Evolutionary conservation across 2,797 vertebrate genomes (phyloP).

Genomic region (Enteromius afrohamiltoni): DNA sequence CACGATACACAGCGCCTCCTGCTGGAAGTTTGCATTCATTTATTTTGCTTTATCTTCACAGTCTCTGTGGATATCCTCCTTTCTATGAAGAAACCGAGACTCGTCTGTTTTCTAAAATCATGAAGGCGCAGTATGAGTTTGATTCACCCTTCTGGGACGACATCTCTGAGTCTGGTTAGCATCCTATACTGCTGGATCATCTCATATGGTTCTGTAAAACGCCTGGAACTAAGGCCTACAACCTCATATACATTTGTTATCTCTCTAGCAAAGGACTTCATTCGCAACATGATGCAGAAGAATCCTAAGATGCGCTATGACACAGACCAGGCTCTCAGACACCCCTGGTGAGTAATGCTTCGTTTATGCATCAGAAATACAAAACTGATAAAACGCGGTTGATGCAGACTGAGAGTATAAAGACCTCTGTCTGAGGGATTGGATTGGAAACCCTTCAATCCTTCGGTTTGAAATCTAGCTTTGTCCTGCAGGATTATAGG

Average conservation of each 20-base stretch:
- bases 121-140: constrained; percentile 95
- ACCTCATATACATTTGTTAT: constrained; percentile 11
- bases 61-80: constrained; percentile 95
- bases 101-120: constrained; percentile 95
- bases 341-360: constrained; percentile 88
- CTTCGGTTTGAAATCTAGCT: constrained; percentile 34
- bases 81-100: constrained; percentile 96
- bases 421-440: not conserved
- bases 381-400: not conserved
- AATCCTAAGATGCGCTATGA: constrained; percentile 85
- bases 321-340: constrained; percentile 88
- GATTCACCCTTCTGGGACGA: constrained; percentile 98
- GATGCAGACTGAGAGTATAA: too few species aligned
- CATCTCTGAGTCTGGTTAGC: constrained; percentile 93
- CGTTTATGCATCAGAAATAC: too few species aligned
- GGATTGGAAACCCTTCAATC: not conserved
- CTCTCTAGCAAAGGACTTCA: constrained; percentile 92
- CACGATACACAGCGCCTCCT: constrained; percentile 46
- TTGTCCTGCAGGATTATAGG: constrained; percentile 87
- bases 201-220: not conserved
- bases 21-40: constrained; percentile 44
- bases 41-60: constrained; percentile 62
- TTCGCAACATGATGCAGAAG: constrained; percentile 93
- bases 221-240: not conserved
- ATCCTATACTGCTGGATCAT: not conserved